A percentile compares a stretch with the other conserved stretches of the same genome.
phyloP scores from a whole-genome alignment of 2,888 invertebrate species.

The Aradus depressus region DNA sequence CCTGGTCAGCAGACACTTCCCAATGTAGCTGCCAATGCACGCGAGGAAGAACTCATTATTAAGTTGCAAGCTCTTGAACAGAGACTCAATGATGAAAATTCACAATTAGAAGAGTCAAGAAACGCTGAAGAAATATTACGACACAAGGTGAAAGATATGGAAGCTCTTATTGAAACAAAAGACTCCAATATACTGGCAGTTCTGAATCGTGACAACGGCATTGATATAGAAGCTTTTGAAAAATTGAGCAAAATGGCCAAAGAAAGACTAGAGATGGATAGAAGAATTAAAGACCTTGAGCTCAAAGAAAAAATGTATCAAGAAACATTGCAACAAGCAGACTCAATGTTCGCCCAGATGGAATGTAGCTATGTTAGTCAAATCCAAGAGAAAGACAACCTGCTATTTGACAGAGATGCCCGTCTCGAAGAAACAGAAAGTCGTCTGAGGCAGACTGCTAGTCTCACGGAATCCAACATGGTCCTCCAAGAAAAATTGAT shows the following conservation, averaged over 20 bases:
- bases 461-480: conserved; percentile 24
- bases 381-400: conserved; percentile 45
- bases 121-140: conserved; percentile 27
- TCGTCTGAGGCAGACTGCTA: conserved; percentile 37
- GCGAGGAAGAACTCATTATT: conserved; percentile 21
- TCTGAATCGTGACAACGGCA: conserved; percentile 11
- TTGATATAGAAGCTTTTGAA: conserved; percentile 38
- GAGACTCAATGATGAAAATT: conserved; percentile 22
- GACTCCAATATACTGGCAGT: conserved; percentile 8
- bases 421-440: conserved; percentile 43
- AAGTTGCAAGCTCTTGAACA: conserved; percentile 23
- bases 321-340: conserved; percentile 58
- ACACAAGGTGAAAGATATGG: conserved; percentile 27
- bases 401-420: conserved; percentile 42
- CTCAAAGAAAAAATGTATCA: conserved; percentile 54
- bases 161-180: conserved; percentile 18
- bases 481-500: conserved; percentile 35
- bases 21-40: neutral
- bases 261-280: conserved; percentile 49
- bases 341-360: conserved; percentile 59
- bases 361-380: conserved; percentile 51
- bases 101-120: conserved; percentile 23
- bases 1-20: neutral
- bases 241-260: conserved; percentile 43
- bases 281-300: conserved; percentile 50